phyloP scores from a whole-genome alignment of 2,797 vertebrate genomes.

The Tokudaia muenninki region DNA sequence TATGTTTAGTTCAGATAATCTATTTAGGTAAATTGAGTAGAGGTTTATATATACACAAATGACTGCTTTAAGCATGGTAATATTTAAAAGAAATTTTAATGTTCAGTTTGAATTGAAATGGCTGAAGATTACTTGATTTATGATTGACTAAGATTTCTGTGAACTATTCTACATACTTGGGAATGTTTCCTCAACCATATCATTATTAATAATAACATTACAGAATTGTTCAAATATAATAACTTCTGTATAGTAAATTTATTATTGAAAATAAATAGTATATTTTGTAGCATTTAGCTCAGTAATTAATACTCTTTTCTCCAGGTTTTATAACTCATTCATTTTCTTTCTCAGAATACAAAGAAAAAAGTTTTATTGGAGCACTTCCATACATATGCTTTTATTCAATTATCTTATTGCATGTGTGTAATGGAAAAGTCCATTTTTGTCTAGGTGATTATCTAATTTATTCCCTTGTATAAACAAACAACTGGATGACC shows the following conservation, averaged over 20 bases:
- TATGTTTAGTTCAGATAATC: slow-evolving; percentile 17
- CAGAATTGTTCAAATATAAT: not conserved
- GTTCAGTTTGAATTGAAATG: slow-evolving; percentile 33
- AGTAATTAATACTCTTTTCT: too few species aligned
- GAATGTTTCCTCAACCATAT: slow-evolving; percentile 41
- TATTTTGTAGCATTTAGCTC: not conserved
- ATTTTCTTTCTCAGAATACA: too few species aligned
- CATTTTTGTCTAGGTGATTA: too few species aligned
- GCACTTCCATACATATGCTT: too few species aligned
- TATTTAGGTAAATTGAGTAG: not conserved
- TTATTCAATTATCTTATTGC: too few species aligned
- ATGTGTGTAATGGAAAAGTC: too few species aligned
- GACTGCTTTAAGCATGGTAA: not conserved
- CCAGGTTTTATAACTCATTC: too few species aligned
- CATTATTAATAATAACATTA: not conserved
- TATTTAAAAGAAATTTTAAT: not conserved
- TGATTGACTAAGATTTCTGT: slow-evolving; percentile 39
- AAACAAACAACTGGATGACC: too few species aligned
- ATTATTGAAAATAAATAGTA: not conserved
- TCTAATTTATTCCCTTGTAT: too few species aligned
- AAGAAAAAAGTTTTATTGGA: too few species aligned
- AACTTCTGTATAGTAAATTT: slow-evolving; percentile 47
- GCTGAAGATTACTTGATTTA: not conserved
- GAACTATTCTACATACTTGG: not conserved
- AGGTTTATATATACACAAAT: not conserved